Conservation (phyloP, 2,113 vertebrate genomes). For the Semnornis frantzii region DNA sequence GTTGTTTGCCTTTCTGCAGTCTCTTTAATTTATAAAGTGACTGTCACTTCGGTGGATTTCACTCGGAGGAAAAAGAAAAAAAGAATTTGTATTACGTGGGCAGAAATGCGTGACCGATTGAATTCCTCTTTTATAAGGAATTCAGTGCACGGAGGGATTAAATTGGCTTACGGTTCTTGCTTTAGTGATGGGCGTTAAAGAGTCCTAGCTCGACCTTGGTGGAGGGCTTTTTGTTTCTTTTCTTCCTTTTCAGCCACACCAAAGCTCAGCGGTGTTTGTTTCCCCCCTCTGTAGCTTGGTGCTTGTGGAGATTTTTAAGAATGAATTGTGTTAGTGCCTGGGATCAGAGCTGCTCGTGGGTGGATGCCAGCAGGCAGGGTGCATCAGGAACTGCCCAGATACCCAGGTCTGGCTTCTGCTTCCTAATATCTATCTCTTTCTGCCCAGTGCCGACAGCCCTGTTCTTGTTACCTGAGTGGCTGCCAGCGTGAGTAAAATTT, state of each 20-base stretch:
- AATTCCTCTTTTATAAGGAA: not conserved
- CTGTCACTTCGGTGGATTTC: not conserved
- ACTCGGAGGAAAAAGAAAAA: not conserved
- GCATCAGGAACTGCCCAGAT: not conserved
- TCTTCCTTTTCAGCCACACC: not conserved
- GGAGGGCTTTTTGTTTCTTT: not conserved
- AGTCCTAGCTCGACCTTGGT: not conserved
- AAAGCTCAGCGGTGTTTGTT: not conserved
- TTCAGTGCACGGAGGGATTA: not conserved
- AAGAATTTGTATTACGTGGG: not conserved
- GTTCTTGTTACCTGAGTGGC: not conserved
- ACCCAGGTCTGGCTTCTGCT: not conserved
- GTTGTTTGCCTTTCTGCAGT: not conserved
- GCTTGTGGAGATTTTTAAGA: not conserved
- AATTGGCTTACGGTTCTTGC: not conserved
- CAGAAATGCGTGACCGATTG: not conserved
- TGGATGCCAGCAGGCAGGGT: not conserved
- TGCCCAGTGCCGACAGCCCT: not conserved
- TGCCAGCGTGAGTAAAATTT: accelerated
- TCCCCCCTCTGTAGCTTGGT: not conserved
- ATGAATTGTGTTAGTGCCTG: accelerated
- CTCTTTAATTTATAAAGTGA: not conserved
- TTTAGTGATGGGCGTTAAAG: not conserved
- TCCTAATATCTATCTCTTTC: not conserved
- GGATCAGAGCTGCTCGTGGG: not conserved